Conservation (phyloP, 2,888 invertebrate species). For the Protula sp. region DNA sequence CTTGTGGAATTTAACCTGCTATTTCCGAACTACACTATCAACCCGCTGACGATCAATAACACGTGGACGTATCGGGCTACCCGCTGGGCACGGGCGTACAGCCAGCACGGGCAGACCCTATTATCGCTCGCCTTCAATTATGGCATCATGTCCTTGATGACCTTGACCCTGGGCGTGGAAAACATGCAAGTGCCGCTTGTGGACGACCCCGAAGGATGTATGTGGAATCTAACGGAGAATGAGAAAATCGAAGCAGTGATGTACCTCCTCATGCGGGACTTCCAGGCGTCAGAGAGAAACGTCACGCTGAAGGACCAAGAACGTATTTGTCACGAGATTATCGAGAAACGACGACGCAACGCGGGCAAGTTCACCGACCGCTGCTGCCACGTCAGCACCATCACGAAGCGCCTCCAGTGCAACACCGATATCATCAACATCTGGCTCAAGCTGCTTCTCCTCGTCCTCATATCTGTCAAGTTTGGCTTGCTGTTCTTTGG, state of each 20-base stretch:
- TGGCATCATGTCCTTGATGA: constrained; percentile 45
- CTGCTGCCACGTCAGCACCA: constrained; percentile 28
- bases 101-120: constrained; percentile 45
- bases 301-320: constrained; percentile 15
- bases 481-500: constrained; percentile 42
- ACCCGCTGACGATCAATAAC: constrained; percentile 18
- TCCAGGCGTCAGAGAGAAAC: constrained; percentile 4
- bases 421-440: constrained; percentile 32
- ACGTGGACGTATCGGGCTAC: constrained; percentile 13
- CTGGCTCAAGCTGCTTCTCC: constrained; percentile 45
- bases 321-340: constrained; percentile 38
- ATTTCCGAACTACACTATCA: constrained; percentile 18
- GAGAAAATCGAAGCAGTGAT: constrained; percentile 15
- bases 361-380: constrained; percentile 37
- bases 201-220: constrained; percentile 42
- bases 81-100: constrained; percentile 30
- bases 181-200: constrained; percentile 27
- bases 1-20: constrained; percentile 22
- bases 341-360: constrained; percentile 28
- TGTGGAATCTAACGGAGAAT: constrained; percentile 26
- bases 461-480: constrained; percentile 37
- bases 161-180: constrained; percentile 42
- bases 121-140: constrained; percentile 50
- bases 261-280: constrained; percentile 24
- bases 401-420: not conserved